Base-by-base conservation (phyloP, 2,888 invertebrate species). In the Pristionchus fissidentatus region DNA sequence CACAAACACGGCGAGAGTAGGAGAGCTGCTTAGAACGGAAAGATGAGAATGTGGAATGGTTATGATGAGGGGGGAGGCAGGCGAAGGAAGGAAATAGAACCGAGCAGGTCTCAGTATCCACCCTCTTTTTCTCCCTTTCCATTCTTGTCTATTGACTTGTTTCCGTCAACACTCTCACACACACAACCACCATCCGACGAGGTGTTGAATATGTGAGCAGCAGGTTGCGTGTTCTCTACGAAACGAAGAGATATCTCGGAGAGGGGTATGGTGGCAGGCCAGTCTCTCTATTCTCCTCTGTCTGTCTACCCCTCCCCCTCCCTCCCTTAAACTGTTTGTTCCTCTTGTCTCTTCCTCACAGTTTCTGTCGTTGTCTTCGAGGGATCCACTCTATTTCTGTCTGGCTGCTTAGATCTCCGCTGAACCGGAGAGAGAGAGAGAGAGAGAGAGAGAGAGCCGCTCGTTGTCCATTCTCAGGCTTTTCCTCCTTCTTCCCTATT, bases 301-400 rank as follows among this genome's bases (percentile, higher is more conserved):
- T 3, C 32, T 5, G 35, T 62, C 35, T 15, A 4, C 3, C 35
- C 26, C 35, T 26, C 15, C 32, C 35, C 35, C 35, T 35, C n/a
- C n/a, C n/a, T n/a, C n/a, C n/a, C n/a, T n/a, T 62, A 62, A 62
- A 62, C 35, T 35, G 35, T 62, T 57, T 62, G 62, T 62, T 62
- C 62, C 35, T 62, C 35, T 19, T n/a, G n/a, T 13, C 15, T 62
- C 62, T 26, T 62, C 29, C n/a, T 35, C 13, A 35, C 35, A n/a
- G n/a, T n/a, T n/a, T n/a, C n/a, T n/a, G n/a, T n/a, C n/a, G n/a
- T n/a, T n/a, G n/a, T n/a, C n/a, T n/a, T n/a, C n/a, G n/a, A n/a
- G n/a, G n/a, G n/a, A n/a, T 62, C 35, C 62, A 35, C 22, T 62
- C 57, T 62, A 62, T 62, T 32, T 35, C 35, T 19, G 62, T n/a